Conservation (phyloP, 1,140 invertebrate species). For the Colletes gigas region DNA sequence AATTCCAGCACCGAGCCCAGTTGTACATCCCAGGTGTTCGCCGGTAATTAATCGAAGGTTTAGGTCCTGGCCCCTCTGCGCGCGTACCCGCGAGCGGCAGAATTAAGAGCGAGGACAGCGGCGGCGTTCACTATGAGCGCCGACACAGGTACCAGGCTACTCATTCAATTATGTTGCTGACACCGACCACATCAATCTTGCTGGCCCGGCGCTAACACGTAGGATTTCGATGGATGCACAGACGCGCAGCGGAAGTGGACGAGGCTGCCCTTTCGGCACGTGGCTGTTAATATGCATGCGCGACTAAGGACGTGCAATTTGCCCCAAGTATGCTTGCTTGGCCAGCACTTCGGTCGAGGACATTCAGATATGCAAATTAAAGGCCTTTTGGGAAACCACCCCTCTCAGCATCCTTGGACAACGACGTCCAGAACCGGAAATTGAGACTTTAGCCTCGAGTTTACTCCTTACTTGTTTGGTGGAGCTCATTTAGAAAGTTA, state of each 20-base stretch:
- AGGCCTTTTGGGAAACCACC: no score
- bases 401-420: no score
- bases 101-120: conserved; percentile 76
- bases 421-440: no score
- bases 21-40: conserved; percentile 71
- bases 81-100: conserved; percentile 68
- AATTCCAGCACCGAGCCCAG: conserved; percentile 44
- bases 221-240: conserved; percentile 57
- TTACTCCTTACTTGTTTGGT: no score
- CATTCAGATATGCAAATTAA: not conserved
- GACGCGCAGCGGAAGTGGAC: conserved; percentile 50
- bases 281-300: conserved; percentile 36
- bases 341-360: conserved; percentile 1
- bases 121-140: conserved; percentile 66
- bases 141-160: conserved; percentile 72
- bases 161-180: conserved; percentile 80
- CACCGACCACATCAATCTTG: conserved; percentile 77
- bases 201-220: conserved; percentile 58
- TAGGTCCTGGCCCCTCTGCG: conserved; percentile 55
- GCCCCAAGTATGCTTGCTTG: conserved; percentile 18
- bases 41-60: conserved; percentile 78
- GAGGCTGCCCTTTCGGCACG: conserved; percentile 46
- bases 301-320: conserved; percentile 25
- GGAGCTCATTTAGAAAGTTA: no score
- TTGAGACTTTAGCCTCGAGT: no score